A percentile compares a stretch with the other conserved stretches of the same genome.
Evolutionary conservation across 1,140 invertebrate genomes (phyloP).

Genomic region (Copidosoma floridanum): DNA sequence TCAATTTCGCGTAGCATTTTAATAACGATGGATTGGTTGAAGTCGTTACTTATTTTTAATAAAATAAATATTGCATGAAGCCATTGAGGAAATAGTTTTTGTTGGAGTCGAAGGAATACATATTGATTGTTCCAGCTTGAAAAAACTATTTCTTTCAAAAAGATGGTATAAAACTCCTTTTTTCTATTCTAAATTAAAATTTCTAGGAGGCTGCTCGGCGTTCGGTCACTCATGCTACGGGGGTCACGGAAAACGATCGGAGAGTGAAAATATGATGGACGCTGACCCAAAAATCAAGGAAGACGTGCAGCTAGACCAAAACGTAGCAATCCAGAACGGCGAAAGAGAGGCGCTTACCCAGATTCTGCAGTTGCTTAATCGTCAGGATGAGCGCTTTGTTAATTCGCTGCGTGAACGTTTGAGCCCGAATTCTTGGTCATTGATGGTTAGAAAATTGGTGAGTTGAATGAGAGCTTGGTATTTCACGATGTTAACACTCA

Average conservation of each 20-base stretch:
- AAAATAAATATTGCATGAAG: no score
- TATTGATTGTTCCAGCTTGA: no score
- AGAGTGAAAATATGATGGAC: slow-evolving; percentile 34
- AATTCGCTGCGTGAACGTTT: slow-evolving; percentile 41
- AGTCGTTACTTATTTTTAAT: no score
- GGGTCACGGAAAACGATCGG: slow-evolving; percentile 65
- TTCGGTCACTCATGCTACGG: slow-evolving; percentile 69
- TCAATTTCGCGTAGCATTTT: no score
- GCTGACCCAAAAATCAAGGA: slow-evolving; percentile 29
- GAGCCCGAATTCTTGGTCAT: slow-evolving; percentile 50
- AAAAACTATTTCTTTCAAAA: no score
- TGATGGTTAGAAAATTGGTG: slow-evolving; percentile 49
- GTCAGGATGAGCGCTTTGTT: slow-evolving; percentile 43
- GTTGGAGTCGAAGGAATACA: no score
- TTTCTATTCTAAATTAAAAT: not conserved
- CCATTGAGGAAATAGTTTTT: no score
- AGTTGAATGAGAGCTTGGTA: not conserved
- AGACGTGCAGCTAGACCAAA: slow-evolving; percentile 32
- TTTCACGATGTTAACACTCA: not conserved
- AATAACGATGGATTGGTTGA: not conserved
- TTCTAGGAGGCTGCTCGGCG: slow-evolving; percentile 61
- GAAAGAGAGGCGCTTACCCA: slow-evolving; percentile 26
- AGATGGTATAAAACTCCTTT: not conserved
- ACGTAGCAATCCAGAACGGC: slow-evolving; percentile 5
- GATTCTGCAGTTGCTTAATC: slow-evolving; percentile 43